Evolutionary conservation across 2,113 vertebrate genomes (phyloP), one percentile per base, ranked within the genome.

Genomic region (Atractosteus spatula): DNA sequence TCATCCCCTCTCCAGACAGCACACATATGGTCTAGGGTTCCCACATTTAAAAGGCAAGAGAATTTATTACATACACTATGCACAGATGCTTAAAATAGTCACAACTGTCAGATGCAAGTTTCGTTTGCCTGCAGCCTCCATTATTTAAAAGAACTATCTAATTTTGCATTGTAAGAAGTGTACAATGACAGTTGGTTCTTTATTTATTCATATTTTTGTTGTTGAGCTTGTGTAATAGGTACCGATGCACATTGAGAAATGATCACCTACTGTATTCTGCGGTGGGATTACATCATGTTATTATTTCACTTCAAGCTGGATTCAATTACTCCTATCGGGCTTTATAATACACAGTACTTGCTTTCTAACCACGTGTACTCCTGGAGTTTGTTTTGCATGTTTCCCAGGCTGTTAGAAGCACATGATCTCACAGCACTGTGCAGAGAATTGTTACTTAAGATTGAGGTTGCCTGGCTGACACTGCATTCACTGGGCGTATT

Each of bases 131-230:
- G 8, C 3, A 6, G 3, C 17, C 8, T 66, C 8, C 63, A 16
- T 68, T 68, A 68, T 55, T 68, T 17, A 55, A 68, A 55, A 54
- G 45, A 47, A 68, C 10, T 17, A 8, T 68, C 10, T 68, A 41
- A 54, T 68, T 54, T n/a, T 10, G 44, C 45, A 54, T 54, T 47
- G 17, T 8, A 16, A 8, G 7, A 51, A 67, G 47, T 51, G 47
- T 51, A 10, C 47, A 51, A 51, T 5, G n/a, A 66, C 13, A 66
- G 7, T 47, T 44, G 29, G 29, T 29, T 29, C 29, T 29, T 29
- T 29, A 29, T 29, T 16, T 10, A 67, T 2, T 16, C 45, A 41
- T 17, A 44, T 8, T 54, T 54, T 29, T 54, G 44, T 29, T 41
- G 66, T 7, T 45, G 64, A 7, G 45, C 45, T 66, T n/a, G 16